Base-by-base conservation (phyloP, 2,888 invertebrate genomes). In the Seira sanloemensis region DNA sequence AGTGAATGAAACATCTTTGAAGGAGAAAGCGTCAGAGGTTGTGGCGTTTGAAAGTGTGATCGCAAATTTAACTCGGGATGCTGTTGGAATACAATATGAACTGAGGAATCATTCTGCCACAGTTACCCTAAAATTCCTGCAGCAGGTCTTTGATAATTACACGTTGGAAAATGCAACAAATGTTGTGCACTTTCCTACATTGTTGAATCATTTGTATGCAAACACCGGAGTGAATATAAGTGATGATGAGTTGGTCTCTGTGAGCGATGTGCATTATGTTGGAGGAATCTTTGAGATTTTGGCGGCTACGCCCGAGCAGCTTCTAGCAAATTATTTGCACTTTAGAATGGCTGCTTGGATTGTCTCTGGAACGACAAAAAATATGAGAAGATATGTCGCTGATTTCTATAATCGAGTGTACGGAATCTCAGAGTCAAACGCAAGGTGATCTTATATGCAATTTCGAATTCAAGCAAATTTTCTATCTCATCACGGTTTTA, bases 21-120 rank as follows among this genome's bases (percentile, higher is more conserved):
- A 92, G 67, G 90, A 90, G n/a, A 94, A 93, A 73, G 91, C 92
- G 84, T 87, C 90, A 4, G 91, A 92, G 67, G 91, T 93, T 1
- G 90, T 93, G 27, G 89, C 91, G 25, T 93, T 93, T 89, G 93
- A 93, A 90, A 91, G 91, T 1, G 90, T 91, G 26, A 88, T 93
- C 23, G 93, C 93, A 7, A 92, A 92, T 88, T 92, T 93, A 89
- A 90, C 90, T 71, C 24, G 82, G 62, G 86, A 88, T 74, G 80
- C 84, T 1, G 75, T 81, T 18, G 78, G 77, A 21, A n/a, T 79
- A 2, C 87, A 87, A 24, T 87, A 87, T 58, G 84, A 84, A 9
- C 78, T 87, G 1, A 66, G 84, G 25, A 86, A 87, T 73, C 77
- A 80, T 23, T 81, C 84, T n/a, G 87, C 87, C 5, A 87, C 87